Base-by-base conservation (phyloP, 2,888 invertebrate species). In the Caradrina kadenii region DNA sequence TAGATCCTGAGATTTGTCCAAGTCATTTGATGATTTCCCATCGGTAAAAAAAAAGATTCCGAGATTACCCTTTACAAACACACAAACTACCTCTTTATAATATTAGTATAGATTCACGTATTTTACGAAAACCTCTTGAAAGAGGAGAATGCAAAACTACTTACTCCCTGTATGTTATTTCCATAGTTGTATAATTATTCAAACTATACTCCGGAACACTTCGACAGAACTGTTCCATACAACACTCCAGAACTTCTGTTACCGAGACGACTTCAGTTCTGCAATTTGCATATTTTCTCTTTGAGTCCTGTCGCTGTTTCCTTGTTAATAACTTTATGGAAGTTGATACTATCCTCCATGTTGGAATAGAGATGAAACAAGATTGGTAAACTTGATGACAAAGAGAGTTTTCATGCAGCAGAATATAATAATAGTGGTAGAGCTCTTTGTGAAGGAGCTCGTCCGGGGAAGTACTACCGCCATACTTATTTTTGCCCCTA, bases 231-330 rank as follows among this genome's bases (percentile, higher is more conserved):
- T 45, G 50, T 39, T 59, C 50, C 1, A 19, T 19, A 53, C 42
- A 54, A 49, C 48, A 42, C 39, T 56, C 35, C 21, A 53, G 69
- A 77, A 77, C 76, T 76, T 80, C 42, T 64, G 48, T 62, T 42
- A 39, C 68, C 13, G 15, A 52, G 66, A 54, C 53, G 53, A 60
- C 45, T 45, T 42, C n/a, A 61, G 35, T 61, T 50, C 48, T 56
- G 45, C 49, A 80, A 80, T 77, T 80, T 77, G 80, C 76, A 77
- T 45, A 45, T 77, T 76, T 80, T 63, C 63, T 64, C 76, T 64
- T 69, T 80, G 80, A 54, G 52, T n/a, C 11, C 22, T 15, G 35
- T 8, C 58, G 19, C 35, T 19, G 74, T 66, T 73, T 52, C 65
- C 79, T 75, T 53, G 75, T 75, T 79, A n/a, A 65, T 22, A 65